Percentiles rank a stretch among this genome's conserved stretches.
These are phyloP conservation scores for Nasonia vitripennis DNA, from an alignment of 1,140 invertebrate genomes.

Conservation along the genomic window DNA sequence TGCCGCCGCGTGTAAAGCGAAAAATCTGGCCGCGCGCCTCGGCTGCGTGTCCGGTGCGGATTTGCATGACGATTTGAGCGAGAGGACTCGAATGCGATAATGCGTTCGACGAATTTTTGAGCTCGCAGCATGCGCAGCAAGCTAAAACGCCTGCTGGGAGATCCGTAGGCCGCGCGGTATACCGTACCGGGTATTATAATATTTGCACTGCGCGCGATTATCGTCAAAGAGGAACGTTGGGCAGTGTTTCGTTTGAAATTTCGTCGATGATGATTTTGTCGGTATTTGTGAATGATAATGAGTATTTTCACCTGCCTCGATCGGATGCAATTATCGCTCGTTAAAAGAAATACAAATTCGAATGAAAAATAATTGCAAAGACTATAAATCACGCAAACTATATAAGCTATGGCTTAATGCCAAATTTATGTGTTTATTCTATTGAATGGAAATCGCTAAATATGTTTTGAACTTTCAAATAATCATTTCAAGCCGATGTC, in stretches of 20 bases:
- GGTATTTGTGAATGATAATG: background rate
- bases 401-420: background rate
- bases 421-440: constrained; percentile 10
- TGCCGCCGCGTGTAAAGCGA: constrained; percentile 1
- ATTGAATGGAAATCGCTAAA: background rate
- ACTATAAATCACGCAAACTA: background rate
- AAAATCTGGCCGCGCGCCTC: background rate
- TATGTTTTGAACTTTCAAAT: background rate
- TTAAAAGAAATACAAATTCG: background rate
- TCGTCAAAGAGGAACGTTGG: background rate
- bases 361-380: constrained; percentile 7
- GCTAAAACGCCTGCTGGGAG: background rate
- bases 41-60: background rate
- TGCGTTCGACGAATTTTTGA: constrained; percentile 5
- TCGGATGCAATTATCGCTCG: background rate
- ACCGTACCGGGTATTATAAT: background rate
- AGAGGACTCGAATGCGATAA: constrained; percentile 1
- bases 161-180: no score
- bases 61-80: background rate
- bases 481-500: no score
- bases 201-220: background rate
- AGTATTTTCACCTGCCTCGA: background rate
- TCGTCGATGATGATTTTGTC: background rate
- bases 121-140: background rate
- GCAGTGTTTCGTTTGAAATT: background rate